Evolutionary conservation across 2,888 invertebrate species (phyloP), one percentile per base, ranked within the genome.

Genomic region (Polymixis flavicincta): DNA sequence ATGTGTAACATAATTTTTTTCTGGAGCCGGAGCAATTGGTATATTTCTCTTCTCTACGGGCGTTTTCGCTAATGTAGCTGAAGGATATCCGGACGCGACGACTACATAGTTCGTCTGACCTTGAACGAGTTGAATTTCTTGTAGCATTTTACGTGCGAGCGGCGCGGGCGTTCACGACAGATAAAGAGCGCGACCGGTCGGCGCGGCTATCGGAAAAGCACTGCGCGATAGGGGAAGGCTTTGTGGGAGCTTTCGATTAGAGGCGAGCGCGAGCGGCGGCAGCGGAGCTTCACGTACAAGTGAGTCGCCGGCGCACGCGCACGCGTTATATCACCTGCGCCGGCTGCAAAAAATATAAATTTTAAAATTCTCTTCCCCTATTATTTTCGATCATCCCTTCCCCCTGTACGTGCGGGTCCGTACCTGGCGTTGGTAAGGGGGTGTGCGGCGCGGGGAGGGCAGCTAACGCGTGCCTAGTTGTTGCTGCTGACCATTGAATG

Each of bases 21-120:
- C 97, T 79, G 97, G 96, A 83, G 97, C 97, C 59, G 97, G 97
- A 55, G 97, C 97, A 66, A 97, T 95, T 2, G 97, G 97, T 80
- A 97, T 95, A 93, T 96, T 92, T 89, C 95, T 90, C 85, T 96
- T 96, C 48, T 97, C 97, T 72, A 96, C 92, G 6, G 96, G 93
- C 54, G 95, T 91, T 83, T 96, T 97, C n/a, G 96, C 92, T 66
- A 97, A 89, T 45, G 95, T 94, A 65, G 94, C 93, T n/a, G 95
- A 93, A 59, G 95, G 94, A 88, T 96, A 97, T 83, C 96, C 95
- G 32, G 96, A 95, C 61, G 97, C 96, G 85, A 97, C 97, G 89
- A 97, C 97, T 79, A 97, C 97, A 93, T 97, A 97, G 92, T 97
- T 97, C 85, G 96, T 94, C 94, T 97, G 97, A 87, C 96, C 96